Conservation (phyloP, 2,797 vertebrate species). For the Xiphophorus birchmanni region DNA sequence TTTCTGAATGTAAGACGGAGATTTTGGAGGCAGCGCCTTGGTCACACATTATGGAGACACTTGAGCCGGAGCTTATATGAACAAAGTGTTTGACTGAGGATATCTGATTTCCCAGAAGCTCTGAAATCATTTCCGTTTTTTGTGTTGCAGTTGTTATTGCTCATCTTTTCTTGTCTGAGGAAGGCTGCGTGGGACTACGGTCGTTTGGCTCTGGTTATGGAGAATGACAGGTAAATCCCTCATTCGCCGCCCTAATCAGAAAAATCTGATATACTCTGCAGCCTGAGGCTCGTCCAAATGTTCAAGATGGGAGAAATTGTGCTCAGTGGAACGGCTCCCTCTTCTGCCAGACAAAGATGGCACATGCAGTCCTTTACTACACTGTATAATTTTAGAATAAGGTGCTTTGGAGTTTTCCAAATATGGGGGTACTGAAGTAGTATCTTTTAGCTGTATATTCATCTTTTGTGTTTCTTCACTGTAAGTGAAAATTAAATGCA, state of each 20-base stretch:
- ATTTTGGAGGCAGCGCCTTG: slow-evolving; percentile 5
- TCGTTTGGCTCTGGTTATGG: slow-evolving; percentile 93
- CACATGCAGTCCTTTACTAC: not conserved
- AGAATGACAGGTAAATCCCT: slow-evolving; percentile 88
- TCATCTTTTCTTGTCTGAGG: slow-evolving; percentile 95
- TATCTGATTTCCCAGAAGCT: not conserved
- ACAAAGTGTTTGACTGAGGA: slow-evolving; percentile 13
- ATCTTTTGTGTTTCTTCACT: not conserved
- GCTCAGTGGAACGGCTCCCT: slow-evolving; percentile 53
- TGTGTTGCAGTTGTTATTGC: slow-evolving; percentile 85
- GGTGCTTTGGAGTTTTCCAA: not conserved
- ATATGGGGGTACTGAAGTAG: not conserved
- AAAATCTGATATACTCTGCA: not conserved
- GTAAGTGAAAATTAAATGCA: not conserved
- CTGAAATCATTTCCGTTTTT: slow-evolving; percentile 24
- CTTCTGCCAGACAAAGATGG: slow-evolving; percentile 61
- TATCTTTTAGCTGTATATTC: not conserved
- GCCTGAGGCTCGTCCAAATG: slow-evolving; percentile 40
- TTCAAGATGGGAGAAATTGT: slow-evolving; percentile 51
- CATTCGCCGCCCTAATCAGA: not conserved
- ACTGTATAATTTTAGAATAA: not conserved
- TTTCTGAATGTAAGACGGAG: not conserved
- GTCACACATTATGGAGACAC: not conserved
- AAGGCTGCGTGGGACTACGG: slow-evolving; percentile 98
- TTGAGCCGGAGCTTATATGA: not conserved